These are phyloP conservation scores for Sylvia borin DNA, from an alignment of 2,797 vertebrate genomes.

Conservation along the genomic window DNA sequence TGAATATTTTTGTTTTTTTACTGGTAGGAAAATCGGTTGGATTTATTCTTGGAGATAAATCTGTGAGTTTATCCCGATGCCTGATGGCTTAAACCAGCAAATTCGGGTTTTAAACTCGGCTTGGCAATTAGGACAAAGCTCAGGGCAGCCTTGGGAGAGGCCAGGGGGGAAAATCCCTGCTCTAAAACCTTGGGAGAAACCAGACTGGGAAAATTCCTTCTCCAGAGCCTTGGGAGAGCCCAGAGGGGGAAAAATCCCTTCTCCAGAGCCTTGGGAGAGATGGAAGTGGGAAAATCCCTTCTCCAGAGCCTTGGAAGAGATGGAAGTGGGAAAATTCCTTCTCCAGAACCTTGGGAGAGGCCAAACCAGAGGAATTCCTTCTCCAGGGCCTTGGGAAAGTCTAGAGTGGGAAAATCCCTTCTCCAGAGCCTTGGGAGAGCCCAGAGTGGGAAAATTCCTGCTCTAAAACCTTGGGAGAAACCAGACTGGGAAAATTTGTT, in stretches of 20 bases:
- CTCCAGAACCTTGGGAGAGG: background rate
- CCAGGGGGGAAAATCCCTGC: accelerated
- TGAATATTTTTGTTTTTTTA: background rate
- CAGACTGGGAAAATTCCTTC: accelerated
- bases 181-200: background rate
- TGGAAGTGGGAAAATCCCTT: accelerated
- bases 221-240: background rate
- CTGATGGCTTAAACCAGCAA: background rate
- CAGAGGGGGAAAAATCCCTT: accelerated
- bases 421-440: background rate
- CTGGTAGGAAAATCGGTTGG: background rate
- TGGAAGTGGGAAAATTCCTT: accelerated
- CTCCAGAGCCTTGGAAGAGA: too few species aligned
- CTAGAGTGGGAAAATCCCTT: accelerated
- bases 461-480: background rate
- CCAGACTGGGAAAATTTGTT: accelerated
- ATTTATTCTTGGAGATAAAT: background rate
- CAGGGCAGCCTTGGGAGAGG: background rate
- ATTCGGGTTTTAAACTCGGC: background rate
- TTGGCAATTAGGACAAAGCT: background rate
- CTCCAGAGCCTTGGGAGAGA: background rate
- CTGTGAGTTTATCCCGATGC: background rate
- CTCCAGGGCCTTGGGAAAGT: too few species aligned
- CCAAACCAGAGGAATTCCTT: too few species aligned
- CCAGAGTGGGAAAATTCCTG: accelerated